Evolutionary conservation across 2,113 vertebrate genomes (phyloP).

Genomic region (Actenoides lindsayi): DNA sequence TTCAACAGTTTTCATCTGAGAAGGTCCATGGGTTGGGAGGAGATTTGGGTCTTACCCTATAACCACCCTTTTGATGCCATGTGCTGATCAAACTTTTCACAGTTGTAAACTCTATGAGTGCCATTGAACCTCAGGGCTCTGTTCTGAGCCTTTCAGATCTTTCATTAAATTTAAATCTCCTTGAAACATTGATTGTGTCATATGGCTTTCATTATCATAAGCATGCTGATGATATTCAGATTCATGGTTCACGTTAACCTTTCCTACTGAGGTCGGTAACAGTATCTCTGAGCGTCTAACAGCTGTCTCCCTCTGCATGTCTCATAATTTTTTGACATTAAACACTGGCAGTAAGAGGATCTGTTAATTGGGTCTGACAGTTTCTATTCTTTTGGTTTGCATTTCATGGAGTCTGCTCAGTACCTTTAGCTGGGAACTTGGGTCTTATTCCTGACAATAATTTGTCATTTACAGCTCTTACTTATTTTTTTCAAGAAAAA

Average conservation of each 20-base stretch:
- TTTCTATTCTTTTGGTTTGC: background rate
- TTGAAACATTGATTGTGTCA: slow-evolving; percentile 61
- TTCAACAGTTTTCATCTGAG: background rate
- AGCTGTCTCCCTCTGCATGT: slow-evolving; percentile 45
- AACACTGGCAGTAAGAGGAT: slow-evolving; percentile 40
- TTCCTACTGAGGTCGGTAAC: slow-evolving; percentile 67
- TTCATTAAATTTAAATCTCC: slow-evolving; percentile 57
- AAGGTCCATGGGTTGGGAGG: background rate
- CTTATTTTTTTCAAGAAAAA: slow-evolving; percentile 47
- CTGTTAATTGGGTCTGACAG: slow-evolving; percentile 50
- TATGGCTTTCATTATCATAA: slow-evolving; percentile 65
- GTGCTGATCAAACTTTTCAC: background rate
- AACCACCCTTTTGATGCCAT: background rate
- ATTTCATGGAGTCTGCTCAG: background rate
- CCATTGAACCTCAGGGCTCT: background rate
- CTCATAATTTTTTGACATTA: slow-evolving; percentile 64
- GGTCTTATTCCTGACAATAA: slow-evolving; percentile 30
- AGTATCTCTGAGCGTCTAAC: slow-evolving; percentile 57
- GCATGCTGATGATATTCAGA: slow-evolving; percentile 48
- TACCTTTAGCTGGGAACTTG: background rate
- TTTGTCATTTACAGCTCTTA: background rate
- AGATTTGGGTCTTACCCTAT: background rate
- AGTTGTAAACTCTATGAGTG: background rate
- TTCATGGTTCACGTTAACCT: slow-evolving; percentile 63
- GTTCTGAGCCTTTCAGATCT: slow-evolving; percentile 13